Evolutionary conservation across 2,888 invertebrate species (phyloP), one percentile per base, ranked within the genome.

Genomic region (Lasioglossum oenotherae): DNA sequence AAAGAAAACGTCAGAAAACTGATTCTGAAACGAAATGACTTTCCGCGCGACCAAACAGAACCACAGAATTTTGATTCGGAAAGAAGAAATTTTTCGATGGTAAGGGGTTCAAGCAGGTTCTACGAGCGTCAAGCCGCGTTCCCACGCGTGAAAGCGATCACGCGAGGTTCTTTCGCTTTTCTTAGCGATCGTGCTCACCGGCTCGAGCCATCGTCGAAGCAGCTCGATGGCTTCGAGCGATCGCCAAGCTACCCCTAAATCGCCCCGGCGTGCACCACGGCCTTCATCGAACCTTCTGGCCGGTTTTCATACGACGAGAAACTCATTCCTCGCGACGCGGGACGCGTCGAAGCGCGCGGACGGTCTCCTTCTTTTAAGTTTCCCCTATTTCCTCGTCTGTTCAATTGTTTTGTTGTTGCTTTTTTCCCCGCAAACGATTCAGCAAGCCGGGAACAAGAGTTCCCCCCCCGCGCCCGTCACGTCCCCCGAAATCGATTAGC

Each of bases 311-410:
- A 27, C 31, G 67, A 67, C 67, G 35, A 35, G 49, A 49, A 46
- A 77, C 46, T 38, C 76, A 69, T 64, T 77, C 69, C 77, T 38
- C 49, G 38, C 31, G 60, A 31, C 60, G 35, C 35, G 67, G 67
- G 67, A 35, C 67, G 67, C 67, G 19, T 67, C 67, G 67, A 67
- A 67, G 14, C 64, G 27, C n/a, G 14, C 60, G 60, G 27, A 27
- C 60, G 60, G 67, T 67, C 60, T 23, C 38, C 4, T 41, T 69
- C 38, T 41, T 23, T 19, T n/a, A 69, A 69, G 35, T 41, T 69
- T 0, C 8, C 35, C 69, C 38, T 4, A 12, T 10, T 23, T 23
- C 10, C 38, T 41, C 49, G 1, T 38, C 38, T 14, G 46, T 23
- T 16, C 44, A n/a, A 4, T 53, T 35, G 16, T 46, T 53, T 49